Conservation (phyloP, 2,888 invertebrate species). For the Acronicta aceris region DNA sequence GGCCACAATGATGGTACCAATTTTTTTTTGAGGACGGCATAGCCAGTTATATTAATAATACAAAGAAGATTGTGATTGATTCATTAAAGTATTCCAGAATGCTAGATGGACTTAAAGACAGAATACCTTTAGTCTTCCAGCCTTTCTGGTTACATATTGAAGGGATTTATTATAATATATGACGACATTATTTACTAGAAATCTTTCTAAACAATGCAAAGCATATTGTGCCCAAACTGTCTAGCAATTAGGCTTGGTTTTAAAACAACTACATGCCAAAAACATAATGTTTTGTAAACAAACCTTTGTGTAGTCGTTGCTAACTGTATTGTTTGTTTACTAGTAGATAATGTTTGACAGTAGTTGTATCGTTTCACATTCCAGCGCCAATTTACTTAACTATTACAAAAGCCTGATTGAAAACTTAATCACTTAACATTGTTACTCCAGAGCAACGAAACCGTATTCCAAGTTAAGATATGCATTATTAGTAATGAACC, state of each 20-base stretch:
- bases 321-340: constrained; percentile 26
- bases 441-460: constrained; percentile 32
- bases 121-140: too few species aligned
- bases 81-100: too few species aligned
- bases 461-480: constrained; percentile 13
- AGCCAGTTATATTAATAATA: too few species aligned
- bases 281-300: constrained; percentile 2
- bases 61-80: too few species aligned
- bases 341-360: constrained; percentile 16
- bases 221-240: too few species aligned
- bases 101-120: too few species aligned
- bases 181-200: too few species aligned
- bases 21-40: too few species aligned
- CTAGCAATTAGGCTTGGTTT: not conserved
- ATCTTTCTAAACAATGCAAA: too few species aligned
- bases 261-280: constrained; percentile 1
- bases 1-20: too few species aligned
- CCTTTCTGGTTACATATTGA: too few species aligned
- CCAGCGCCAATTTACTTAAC: constrained; percentile 18
- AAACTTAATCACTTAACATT: constrained; percentile 32
- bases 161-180: too few species aligned
- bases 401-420: constrained; percentile 48
- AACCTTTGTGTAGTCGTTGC: constrained; percentile 15
- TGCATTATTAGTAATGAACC: constrained; percentile 8
- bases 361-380: constrained; percentile 41